These are phyloP conservation scores for Synanthedon andrenaeformis DNA, from an alignment of 2,888 invertebrate genomes.

Conservation along the genomic window DNA sequence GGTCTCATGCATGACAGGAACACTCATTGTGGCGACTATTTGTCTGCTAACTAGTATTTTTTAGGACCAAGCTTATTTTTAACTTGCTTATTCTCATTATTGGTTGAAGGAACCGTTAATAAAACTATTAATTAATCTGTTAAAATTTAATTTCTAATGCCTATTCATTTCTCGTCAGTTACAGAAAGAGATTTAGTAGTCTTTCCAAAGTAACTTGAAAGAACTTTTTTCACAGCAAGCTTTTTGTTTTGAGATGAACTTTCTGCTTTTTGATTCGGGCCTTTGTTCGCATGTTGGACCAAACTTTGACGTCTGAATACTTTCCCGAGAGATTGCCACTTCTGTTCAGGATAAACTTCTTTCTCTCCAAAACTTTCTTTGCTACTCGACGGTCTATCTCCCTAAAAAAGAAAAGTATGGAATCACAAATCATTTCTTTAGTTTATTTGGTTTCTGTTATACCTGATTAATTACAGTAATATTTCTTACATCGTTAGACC, in stretches of 20 bases:
- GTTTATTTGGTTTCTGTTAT: too few relatives aligned
- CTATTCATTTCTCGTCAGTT: slow-evolving; percentile 30
- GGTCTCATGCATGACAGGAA: too few relatives aligned
- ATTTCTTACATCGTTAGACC: slow-evolving; percentile 53
- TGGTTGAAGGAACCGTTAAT: too few relatives aligned
- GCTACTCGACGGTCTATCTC: slow-evolving; percentile 46
- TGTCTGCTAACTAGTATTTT: too few relatives aligned
- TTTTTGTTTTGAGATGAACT: slow-evolving; percentile 44
- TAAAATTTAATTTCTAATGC: too few relatives aligned
- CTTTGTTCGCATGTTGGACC: slow-evolving; percentile 44
- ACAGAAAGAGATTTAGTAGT: slow-evolving; percentile 28
- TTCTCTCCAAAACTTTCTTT: slow-evolving; percentile 46
- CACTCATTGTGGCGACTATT: too few relatives aligned
- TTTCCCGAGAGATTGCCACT: slow-evolving; percentile 64
- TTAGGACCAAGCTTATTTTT: too few relatives aligned
- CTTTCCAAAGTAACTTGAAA: slow-evolving; percentile 59
- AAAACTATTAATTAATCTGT: too few relatives aligned
- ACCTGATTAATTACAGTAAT: too few relatives aligned
- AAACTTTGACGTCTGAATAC: slow-evolving; percentile 59
- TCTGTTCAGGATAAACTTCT: slow-evolving; percentile 50
- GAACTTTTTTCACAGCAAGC: slow-evolving; percentile 48
- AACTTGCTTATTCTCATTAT: too few relatives aligned
- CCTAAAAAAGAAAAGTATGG: slow-evolving; percentile 27
- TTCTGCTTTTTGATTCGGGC: slow-evolving; percentile 39
- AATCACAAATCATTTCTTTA: background rate